Conservation (phyloP, 2,888 invertebrate species). For the Gari tellinella region DNA sequence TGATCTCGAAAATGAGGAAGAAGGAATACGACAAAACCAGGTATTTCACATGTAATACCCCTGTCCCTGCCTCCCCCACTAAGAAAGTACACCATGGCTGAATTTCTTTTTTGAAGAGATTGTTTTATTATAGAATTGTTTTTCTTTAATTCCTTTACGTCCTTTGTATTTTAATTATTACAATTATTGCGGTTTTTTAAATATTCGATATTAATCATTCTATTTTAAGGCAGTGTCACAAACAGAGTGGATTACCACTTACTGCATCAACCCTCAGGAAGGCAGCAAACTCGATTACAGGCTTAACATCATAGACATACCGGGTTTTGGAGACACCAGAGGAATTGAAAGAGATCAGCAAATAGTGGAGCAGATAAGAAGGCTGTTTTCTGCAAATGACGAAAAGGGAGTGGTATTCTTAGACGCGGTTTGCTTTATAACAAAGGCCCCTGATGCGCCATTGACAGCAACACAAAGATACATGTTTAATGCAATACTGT, state of each 20-base stretch:
- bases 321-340: constrained; percentile 40
- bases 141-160: too few species aligned
- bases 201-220: not conserved
- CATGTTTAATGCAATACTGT: constrained; percentile 57
- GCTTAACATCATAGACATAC: constrained; percentile 42
- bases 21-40: too few species aligned
- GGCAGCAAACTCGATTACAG: constrained; percentile 27
- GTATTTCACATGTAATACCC: too few species aligned
- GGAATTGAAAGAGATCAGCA: constrained; percentile 29
- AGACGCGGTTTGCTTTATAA: constrained; percentile 62
- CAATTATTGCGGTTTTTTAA: too few species aligned
- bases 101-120: too few species aligned
- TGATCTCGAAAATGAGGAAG: too few species aligned
- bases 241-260: constrained; percentile 55
- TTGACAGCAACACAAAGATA: constrained; percentile 59
- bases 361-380: constrained; percentile 31
- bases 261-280: constrained; percentile 28
- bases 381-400: constrained; percentile 13
- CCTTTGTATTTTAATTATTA: too few species aligned
- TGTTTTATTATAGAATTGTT: too few species aligned
- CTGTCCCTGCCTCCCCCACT: too few species aligned
- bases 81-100: too few species aligned
- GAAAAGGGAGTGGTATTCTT: constrained; percentile 45
- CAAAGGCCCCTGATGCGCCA: constrained; percentile 57
- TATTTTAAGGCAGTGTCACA: constrained; percentile 35